Conservation (phyloP, 2,888 invertebrate species). For the Polyommatus iphigenia region DNA sequence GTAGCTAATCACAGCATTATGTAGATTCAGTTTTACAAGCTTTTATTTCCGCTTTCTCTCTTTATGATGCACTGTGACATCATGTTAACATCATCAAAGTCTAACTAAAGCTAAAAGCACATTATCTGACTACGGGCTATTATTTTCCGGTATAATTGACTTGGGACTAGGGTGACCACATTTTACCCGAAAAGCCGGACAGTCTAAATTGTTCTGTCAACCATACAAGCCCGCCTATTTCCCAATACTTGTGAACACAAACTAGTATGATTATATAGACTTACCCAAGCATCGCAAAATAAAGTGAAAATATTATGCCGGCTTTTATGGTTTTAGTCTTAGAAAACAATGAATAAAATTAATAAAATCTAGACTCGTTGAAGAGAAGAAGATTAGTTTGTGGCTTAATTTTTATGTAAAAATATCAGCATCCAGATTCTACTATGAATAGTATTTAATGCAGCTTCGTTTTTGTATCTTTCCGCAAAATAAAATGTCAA, state of each 20-base stretch:
- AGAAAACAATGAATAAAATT: too few relatives aligned
- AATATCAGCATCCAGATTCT: too few relatives aligned
- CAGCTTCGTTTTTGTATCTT: too few relatives aligned
- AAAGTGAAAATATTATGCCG: not conserved
- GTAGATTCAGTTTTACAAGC: not conserved
- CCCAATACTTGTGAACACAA: too few relatives aligned
- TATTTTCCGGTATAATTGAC: conserved; percentile 35
- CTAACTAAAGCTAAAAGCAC: conserved; percentile 20
- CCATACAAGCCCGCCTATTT: not conserved
- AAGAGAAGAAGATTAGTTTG: too few relatives aligned
- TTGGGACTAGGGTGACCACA: conserved; percentile 9
- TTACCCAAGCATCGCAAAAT: not conserved
- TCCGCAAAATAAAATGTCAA: too few relatives aligned
- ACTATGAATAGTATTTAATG: too few relatives aligned
- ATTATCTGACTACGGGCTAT: conserved; percentile 19
- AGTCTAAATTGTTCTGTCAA: not conserved
- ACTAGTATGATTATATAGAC: not conserved
- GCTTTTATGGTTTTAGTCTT: not conserved
- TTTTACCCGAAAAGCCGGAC: not conserved
- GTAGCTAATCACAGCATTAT: not conserved
- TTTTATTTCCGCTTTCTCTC: not conserved
- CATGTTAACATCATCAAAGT: not conserved
- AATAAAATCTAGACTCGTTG: too few relatives aligned
- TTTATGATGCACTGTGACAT: not conserved
- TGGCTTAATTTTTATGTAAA: too few relatives aligned